Evolutionary conservation across 2,113 vertebrate genomes (phyloP).

Genomic region (Brachypteracias leptosomus): DNA sequence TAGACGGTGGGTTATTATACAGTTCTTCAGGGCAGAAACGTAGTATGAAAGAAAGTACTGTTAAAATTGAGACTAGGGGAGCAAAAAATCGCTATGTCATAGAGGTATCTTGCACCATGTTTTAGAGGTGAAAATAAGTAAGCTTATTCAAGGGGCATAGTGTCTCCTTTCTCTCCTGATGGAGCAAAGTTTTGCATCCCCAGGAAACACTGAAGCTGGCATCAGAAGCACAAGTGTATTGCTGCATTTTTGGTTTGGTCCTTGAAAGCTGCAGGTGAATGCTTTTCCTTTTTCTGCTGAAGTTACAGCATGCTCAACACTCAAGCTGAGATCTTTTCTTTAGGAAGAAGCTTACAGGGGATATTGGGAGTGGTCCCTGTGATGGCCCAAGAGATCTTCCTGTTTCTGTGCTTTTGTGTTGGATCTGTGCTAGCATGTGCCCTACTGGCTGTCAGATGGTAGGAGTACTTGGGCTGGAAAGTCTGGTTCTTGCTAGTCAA

Average conservation of each 20-base stretch:
- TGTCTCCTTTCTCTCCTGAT: neutral
- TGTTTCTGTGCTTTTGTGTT: neutral
- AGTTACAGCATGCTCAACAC: neutral
- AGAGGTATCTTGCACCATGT: accelerated
- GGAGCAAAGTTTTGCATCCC: neutral
- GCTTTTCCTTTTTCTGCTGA: neutral
- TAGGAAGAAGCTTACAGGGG: neutral
- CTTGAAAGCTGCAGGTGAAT: neutral
- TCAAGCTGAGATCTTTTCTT: neutral
- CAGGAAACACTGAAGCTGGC: neutral
- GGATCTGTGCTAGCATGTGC: neutral
- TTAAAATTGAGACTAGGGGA: neutral
- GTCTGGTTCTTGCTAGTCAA: slow-evolving; percentile 39
- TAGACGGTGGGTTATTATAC: neutral
- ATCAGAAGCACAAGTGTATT: neutral
- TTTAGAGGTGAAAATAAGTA: neutral
- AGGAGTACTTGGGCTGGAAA: slow-evolving; percentile 40
- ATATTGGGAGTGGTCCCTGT: neutral
- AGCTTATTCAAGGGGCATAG: neutral
- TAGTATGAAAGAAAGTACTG: neutral
- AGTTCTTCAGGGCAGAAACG: neutral
- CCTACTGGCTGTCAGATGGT: neutral
- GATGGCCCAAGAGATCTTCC: neutral
- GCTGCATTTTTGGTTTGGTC: neutral
- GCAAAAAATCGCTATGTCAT: neutral